These are phyloP conservation scores for Portunus trituberculatus DNA, from an alignment of 1,140 invertebrate species.

Conservation along the genomic window DNA sequence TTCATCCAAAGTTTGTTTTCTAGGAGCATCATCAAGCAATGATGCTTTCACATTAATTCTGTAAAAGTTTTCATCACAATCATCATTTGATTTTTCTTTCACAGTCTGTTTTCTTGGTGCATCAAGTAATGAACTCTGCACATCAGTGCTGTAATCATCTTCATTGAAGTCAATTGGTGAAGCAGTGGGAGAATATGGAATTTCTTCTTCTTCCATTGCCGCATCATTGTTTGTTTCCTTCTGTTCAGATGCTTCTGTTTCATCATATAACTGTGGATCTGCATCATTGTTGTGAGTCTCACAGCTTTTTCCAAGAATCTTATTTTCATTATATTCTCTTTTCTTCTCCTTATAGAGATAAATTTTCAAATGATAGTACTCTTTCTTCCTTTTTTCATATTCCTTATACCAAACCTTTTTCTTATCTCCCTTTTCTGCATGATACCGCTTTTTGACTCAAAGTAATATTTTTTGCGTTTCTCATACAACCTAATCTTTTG, in stretches of 20 bases:
- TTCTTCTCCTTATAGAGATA: slow-evolving; percentile 55
- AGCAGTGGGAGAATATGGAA: slow-evolving; percentile 58
- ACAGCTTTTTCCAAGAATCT: not conserved
- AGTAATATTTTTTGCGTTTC: slow-evolving; percentile 56
- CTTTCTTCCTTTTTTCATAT: slow-evolving; percentile 61
- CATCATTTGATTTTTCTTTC: not conserved
- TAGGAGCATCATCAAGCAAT: not conserved
- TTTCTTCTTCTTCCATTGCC: not conserved
- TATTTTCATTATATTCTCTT: slow-evolving; percentile 24
- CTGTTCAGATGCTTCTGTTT: not conserved
- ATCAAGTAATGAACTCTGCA: not conserved
- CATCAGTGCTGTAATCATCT: not conserved
- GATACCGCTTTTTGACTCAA: slow-evolving; percentile 47
- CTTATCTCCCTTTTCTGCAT: slow-evolving; percentile 50
- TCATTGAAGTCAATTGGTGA: slow-evolving; percentile 39
- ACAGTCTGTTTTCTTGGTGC: not conserved
- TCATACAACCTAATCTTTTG: slow-evolving; percentile 61
- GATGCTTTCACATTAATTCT: not conserved
- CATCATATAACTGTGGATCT: not conserved
- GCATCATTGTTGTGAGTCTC: not conserved
- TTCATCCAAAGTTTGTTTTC: not conserved
- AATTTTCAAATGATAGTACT: slow-evolving; percentile 52
- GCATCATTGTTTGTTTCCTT: not conserved
- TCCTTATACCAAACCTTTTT: slow-evolving; percentile 20
- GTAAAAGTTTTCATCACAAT: no score